phyloP scores from a whole-genome alignment of 2,888 invertebrate genomes.

The Lithodes maja region DNA sequence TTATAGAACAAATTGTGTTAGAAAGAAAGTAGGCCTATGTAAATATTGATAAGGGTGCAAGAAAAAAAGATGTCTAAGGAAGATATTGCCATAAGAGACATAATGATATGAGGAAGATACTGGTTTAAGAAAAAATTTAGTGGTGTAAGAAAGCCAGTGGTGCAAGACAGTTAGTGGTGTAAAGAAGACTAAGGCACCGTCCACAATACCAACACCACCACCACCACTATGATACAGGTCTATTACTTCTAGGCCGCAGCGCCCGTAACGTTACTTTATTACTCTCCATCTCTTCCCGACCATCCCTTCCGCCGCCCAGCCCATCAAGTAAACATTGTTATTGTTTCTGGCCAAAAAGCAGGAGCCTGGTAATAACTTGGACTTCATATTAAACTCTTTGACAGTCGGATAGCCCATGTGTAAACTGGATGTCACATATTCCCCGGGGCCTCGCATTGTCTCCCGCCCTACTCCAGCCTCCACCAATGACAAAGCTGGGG shows the following conservation, averaged over 20 bases:
- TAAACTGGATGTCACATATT: conserved; percentile 56
- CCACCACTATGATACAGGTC: too few relatives aligned
- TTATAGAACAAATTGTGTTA: too few relatives aligned
- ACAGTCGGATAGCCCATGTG: conserved; percentile 64
- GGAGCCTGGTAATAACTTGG: conserved; percentile 64
- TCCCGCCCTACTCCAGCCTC: conserved; percentile 9
- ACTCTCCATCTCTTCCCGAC: neutral
- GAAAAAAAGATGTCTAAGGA: too few relatives aligned
- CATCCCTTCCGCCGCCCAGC: conserved; percentile 30
- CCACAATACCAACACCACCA: too few relatives aligned
- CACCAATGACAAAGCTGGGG: conserved; percentile 44
- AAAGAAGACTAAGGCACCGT: too few relatives aligned
- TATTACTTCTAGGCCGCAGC: neutral
- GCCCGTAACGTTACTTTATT: neutral
- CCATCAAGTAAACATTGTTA: conserved; percentile 68
- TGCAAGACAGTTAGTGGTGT: too few relatives aligned
- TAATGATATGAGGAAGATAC: too few relatives aligned
- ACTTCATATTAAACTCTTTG: conserved; percentile 67
- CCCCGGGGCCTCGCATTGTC: neutral
- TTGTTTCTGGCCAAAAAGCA: conserved; percentile 62
- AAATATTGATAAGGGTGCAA: too few relatives aligned
- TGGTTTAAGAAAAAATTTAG: too few relatives aligned
- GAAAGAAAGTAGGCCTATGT: too few relatives aligned
- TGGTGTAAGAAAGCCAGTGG: too few relatives aligned
- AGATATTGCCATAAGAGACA: too few relatives aligned